phyloP scores from a whole-genome alignment of 2,888 invertebrate species.

The Ophion slaviceki region DNA sequence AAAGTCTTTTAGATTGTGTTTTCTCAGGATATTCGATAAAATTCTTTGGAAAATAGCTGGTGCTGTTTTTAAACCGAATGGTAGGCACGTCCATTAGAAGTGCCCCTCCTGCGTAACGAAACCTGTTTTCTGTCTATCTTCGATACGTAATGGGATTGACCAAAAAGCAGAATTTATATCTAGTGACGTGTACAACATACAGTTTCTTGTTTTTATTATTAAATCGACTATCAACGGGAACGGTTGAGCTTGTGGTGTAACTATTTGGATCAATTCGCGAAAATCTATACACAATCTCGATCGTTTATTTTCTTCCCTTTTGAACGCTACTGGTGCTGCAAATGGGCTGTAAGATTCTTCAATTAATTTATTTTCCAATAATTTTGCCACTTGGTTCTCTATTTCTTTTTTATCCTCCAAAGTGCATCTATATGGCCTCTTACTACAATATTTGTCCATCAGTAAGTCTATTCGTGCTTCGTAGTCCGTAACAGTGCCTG shows the following conservation, averaged over 20 bases:
- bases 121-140: constrained; percentile 25
- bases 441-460: constrained; percentile 21
- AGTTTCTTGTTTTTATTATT: constrained; percentile 26
- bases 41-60: constrained; percentile 25
- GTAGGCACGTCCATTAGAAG: constrained; percentile 24
- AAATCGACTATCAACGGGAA: constrained; percentile 11
- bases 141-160: constrained; percentile 22
- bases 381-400: constrained; percentile 18
- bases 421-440: constrained; percentile 24
- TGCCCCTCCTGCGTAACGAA: constrained; percentile 25
- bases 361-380: constrained; percentile 16
- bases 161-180: constrained; percentile 26
- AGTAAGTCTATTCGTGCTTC: constrained; percentile 28
- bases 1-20: constrained; percentile 49
- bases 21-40: constrained; percentile 22
- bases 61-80: no score
- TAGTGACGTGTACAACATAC: constrained; percentile 23
- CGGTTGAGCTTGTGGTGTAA: constrained; percentile 18
- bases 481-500: no score
- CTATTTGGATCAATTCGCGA: constrained; percentile 27
- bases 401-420: constrained; percentile 20
- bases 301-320: constrained; percentile 10
- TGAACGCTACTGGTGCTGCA: constrained; percentile 19
- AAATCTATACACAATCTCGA: constrained; percentile 24
- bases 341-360: constrained; percentile 24